phyloP scores from a whole-genome alignment of 2,113 vertebrate genomes.

The Porphyrio hochstetteri region DNA sequence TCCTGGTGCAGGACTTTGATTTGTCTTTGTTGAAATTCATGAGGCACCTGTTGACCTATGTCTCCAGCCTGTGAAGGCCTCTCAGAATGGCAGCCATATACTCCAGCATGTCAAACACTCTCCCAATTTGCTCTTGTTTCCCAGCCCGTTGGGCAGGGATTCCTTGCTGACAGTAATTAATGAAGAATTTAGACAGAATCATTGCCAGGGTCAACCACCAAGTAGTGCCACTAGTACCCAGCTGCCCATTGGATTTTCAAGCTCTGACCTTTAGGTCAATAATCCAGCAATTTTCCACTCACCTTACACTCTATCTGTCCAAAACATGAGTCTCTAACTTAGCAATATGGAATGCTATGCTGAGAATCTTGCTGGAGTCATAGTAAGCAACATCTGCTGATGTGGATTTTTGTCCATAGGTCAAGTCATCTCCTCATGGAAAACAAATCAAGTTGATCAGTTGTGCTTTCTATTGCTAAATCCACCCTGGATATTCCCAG shows the following conservation, averaged over 20 bases:
- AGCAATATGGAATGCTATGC: background rate
- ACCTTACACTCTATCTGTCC: background rate
- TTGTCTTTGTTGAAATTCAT: background rate
- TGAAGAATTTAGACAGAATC: background rate
- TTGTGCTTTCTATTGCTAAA: background rate
- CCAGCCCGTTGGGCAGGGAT: background rate
- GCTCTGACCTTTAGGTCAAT: background rate
- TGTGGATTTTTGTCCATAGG: background rate
- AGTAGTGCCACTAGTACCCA: background rate
- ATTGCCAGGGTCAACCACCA: background rate
- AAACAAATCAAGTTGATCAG: background rate
- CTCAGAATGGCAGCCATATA: background rate
- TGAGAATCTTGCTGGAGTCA: background rate
- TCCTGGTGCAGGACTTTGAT: background rate
- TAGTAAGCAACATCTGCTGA: background rate
- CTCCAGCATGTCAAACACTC: background rate
- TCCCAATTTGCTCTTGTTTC: background rate
- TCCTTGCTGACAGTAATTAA: background rate
- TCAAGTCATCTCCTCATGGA: background rate
- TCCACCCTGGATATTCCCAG: background rate
- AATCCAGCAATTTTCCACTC: background rate
- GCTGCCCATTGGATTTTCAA: background rate
- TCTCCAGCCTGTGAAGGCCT: background rate
- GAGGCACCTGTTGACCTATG: no score
- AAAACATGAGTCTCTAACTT: background rate